These are phyloP conservation scores for Botia kubotai DNA, from an alignment of 2,797 vertebrate genomes.

Conservation along the genomic window DNA sequence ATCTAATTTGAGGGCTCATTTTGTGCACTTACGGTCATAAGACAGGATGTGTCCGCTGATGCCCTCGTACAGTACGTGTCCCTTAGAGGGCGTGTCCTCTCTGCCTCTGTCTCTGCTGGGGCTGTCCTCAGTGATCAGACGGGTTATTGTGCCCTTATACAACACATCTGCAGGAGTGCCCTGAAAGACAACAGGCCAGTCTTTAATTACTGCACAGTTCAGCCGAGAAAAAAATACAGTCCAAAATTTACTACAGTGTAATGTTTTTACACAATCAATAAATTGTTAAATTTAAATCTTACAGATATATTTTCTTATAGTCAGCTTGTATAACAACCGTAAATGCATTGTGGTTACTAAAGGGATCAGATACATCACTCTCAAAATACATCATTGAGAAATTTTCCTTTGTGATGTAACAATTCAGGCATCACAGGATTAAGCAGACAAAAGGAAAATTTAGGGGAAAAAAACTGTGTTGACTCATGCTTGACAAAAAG, in stretches of 20 bases:
- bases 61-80: conserved; percentile 93
- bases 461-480: not conserved
- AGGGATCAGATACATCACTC: too few relatives aligned
- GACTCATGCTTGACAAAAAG: not conserved
- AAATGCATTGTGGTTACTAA: too few relatives aligned
- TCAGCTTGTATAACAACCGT: too few relatives aligned
- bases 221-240: not conserved
- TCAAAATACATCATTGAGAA: too few relatives aligned
- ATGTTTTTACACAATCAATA: too few relatives aligned
- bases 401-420: too few relatives aligned
- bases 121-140: conserved; percentile 92
- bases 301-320: too few relatives aligned
- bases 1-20: not conserved
- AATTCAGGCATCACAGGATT: too few relatives aligned
- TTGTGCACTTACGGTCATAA: conserved; percentile 86
- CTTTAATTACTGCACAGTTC: not conserved
- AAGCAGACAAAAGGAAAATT: too few relatives aligned
- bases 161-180: conserved; percentile 96
- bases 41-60: conserved; percentile 92
- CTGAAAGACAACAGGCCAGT: conserved; percentile 67
- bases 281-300: too few relatives aligned
- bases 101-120: conserved; percentile 86
- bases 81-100: conserved; percentile 89
- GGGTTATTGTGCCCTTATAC: conserved; percentile 94
- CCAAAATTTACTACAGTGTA: not conserved